Base-by-base conservation (phyloP, 2,888 invertebrate genomes). In the Sisyra nigra region DNA sequence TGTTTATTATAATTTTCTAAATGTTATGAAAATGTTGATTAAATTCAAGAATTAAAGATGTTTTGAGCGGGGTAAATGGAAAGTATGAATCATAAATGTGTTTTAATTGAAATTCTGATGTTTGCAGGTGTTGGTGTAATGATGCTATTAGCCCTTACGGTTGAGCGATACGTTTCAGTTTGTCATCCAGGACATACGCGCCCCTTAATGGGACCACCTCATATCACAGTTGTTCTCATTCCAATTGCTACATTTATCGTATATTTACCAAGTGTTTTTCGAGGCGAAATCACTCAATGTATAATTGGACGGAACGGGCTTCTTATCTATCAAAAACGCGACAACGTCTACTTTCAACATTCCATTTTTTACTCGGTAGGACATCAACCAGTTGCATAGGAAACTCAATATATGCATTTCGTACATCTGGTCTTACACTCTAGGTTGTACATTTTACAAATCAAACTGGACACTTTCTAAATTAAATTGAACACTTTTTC, bases 151-250 rank as follows among this genome's bases (percentile, higher is more conserved):
- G 78, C 80, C 8, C 65, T 83, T 51, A 82, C 82, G 13, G 68
- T 80, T 46, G 82, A 82, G 56, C 68, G 82, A 34, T 82, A 79
- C 60, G 72, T 80, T 29, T 80, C 80, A 46, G 80, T 83, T 5
- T 81, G 81, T 52, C 78, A 76, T 61, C 80, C 81, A 3, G 74
- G 79, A 3, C 71, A 74, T 50, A 69, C 75, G 11, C 65, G 77
- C 37, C 76, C 79, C 3, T 68, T 77, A 37, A 67, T 77, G 57
- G 76, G 79, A 31, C 70, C 74, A 3, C 75, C 76, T 11, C 68
- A 74, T 17, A 48, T 70, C 42, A 73, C 76, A 4, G 77, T 80
- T 37, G 66, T 68, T 38, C 62, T 77, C 44, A 76, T 78, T 48
- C 74, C 78, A 10, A 53, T 79, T 45, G 61, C 70, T 30, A 80